A percentile compares a stretch with the other conserved stretches of the same genome.
These are phyloP conservation scores for Pelodiscus sinensis DNA, from an alignment of 2,113 vertebrate genomes.

Conservation along the genomic window DNA sequence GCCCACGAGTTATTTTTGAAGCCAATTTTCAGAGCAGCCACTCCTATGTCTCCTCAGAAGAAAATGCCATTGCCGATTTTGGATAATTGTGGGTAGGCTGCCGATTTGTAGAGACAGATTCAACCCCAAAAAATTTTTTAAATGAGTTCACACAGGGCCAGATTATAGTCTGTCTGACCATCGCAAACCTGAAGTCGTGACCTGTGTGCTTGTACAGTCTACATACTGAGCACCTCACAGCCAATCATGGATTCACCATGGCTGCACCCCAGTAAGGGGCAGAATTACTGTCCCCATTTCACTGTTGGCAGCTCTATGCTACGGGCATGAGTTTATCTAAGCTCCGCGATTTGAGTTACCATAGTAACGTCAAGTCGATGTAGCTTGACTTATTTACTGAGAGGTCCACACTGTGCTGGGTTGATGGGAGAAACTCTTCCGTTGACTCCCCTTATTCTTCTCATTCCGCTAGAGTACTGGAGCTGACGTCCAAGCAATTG, in stretches of 20 bases:
- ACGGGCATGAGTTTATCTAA: too few relatives aligned
- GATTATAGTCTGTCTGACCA: neutral
- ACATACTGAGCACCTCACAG: neutral
- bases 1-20: slow-evolving; percentile 51
- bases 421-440: too few relatives aligned
- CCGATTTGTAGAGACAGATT: neutral
- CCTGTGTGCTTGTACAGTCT: neutral
- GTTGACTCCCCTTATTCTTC: too few relatives aligned
- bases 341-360: too few relatives aligned
- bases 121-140: neutral
- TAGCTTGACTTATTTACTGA: too few relatives aligned
- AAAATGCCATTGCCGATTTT: neutral
- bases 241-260: neutral
- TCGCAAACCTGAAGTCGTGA: neutral
- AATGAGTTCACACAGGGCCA: neutral
- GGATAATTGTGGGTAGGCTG: neutral
- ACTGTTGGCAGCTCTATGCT: neutral
- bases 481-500: too few relatives aligned
- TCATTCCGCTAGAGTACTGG: too few relatives aligned
- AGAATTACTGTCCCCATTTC: neutral
- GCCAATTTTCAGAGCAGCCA: neutral
- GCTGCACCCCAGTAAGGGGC: neutral
- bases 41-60: too few relatives aligned
- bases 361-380: too few relatives aligned
- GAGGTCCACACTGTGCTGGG: too few relatives aligned